Percentiles rank a stretch among this genome's conserved stretches.
Conservation (phyloP, 2,113 vertebrate genomes). For the Collichthys lucidus region DNA sequence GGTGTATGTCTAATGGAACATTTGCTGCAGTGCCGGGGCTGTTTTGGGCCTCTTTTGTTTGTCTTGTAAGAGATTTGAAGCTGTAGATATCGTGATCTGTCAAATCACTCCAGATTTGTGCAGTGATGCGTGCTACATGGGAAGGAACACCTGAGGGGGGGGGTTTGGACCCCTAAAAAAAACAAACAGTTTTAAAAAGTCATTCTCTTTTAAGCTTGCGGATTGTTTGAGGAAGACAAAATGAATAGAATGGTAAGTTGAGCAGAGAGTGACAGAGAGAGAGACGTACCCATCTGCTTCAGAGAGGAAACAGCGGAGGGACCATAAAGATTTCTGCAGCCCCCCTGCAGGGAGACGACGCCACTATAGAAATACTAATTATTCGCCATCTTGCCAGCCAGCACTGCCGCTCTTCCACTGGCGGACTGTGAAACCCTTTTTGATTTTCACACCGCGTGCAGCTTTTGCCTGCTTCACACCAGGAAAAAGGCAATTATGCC, state of each 20-base stretch:
- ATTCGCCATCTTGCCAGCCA: slow-evolving; percentile 19
- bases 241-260: not conserved
- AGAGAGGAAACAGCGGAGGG: slow-evolving; percentile 22
- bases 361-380: slow-evolving; percentile 45
- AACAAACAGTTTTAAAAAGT: not conserved
- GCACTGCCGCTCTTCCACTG: slow-evolving; percentile 4
- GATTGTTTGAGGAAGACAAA: slow-evolving; percentile 3
- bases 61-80: slow-evolving; percentile 6
- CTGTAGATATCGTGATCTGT: slow-evolving; percentile 19
- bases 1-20: slow-evolving; percentile 27
- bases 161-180: not conserved
- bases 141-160: not conserved
- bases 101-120: slow-evolving; percentile 19
- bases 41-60: slow-evolving; percentile 32
- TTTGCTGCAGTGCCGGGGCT: slow-evolving; percentile 1
- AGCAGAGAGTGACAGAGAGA: slow-evolving; percentile 21
- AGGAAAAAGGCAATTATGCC: not conserved
- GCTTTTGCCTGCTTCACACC: slow-evolving; percentile 1
- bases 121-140: not conserved
- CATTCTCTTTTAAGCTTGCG: not conserved
- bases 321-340: slow-evolving; percentile 22
- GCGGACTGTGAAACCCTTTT: not conserved
- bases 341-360: slow-evolving; percentile 21
- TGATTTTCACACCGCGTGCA: not conserved
- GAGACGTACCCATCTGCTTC: slow-evolving; percentile 35